Conservation (phyloP, 37 sponge, comb jelly and placozoan species). For the Halichondria panicea region DNA sequence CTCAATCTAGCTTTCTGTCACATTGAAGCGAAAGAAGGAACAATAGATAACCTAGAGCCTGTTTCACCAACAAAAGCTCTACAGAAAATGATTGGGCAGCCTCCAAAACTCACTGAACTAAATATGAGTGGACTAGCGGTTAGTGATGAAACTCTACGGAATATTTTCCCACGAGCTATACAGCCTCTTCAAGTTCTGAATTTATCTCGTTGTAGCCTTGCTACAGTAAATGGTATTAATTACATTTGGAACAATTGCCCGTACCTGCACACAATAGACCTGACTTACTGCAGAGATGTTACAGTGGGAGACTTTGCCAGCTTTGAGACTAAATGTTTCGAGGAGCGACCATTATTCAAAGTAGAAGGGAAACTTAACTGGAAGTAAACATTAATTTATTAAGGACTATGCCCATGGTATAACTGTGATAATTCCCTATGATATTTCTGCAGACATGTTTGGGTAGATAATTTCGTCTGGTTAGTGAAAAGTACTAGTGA, state of each 20-base stretch:
- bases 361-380: slow-evolving; percentile 18
- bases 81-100: slow-evolving; percentile 16
- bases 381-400: background rate
- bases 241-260: slow-evolving; percentile 21
- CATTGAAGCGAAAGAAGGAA: slow-evolving; percentile 9
- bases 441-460: no score
- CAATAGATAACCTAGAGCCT: background rate
- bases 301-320: background rate
- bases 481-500: no score
- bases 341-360: slow-evolving; percentile 5
- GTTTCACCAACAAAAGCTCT: background rate
- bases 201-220: slow-evolving; percentile 4
- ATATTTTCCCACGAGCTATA: slow-evolving; percentile 2
- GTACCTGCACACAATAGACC: background rate
- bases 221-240: slow-evolving; percentile 5
- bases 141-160: background rate
- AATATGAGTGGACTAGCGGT: slow-evolving; percentile 6
- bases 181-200: slow-evolving; percentile 11
- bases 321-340: slow-evolving; percentile 3
- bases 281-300: slow-evolving; percentile 19
- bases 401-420: no score
- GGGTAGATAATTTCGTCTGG: no score
- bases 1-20: slow-evolving; percentile 7
- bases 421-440: no score
- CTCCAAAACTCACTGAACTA: slow-evolving; percentile 21